These are phyloP conservation scores for Trichomalopsis sarcophagae DNA, from an alignment of 1,140 invertebrate genomes.

Conservation along the genomic window DNA sequence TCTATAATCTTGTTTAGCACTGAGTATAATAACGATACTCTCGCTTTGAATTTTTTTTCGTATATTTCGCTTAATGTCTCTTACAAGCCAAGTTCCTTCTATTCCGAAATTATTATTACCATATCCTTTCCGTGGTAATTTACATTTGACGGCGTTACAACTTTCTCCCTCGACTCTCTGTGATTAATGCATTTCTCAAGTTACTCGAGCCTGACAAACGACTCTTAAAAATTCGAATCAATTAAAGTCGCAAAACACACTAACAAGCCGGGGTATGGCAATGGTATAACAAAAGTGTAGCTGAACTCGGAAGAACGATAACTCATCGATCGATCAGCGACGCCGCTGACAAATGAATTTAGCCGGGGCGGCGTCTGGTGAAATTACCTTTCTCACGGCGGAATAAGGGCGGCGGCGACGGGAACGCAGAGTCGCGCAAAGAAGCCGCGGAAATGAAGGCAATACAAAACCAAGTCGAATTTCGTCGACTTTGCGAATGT, in stretches of 20 bases:
- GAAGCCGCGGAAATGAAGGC: conserved; percentile 54
- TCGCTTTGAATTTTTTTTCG: not conserved
- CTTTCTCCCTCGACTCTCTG: not conserved
- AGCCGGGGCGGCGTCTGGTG: conserved; percentile 50
- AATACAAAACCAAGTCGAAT: conserved; percentile 46
- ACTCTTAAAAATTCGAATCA: not conserved
- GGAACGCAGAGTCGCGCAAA: conserved; percentile 48
- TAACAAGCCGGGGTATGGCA: no score
- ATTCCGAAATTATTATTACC: no score
- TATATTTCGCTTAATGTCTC: no score
- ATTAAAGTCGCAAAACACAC: not conserved
- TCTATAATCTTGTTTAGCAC: conserved; percentile 1
- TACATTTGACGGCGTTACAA: no score
- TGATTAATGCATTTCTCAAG: not conserved
- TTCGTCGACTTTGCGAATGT: not conserved
- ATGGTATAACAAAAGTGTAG: not conserved
- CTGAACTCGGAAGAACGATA: not conserved
- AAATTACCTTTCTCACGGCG: conserved; percentile 58
- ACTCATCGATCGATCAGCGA: conserved; percentile 29
- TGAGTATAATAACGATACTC: not conserved
- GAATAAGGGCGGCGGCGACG: conserved; percentile 46
- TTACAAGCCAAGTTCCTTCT: no score
- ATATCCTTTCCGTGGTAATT: no score
- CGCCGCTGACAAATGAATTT: conserved; percentile 56
- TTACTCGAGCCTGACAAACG: no score